Percentiles rank a stretch among this genome's conserved stretches.
phyloP scores from a whole-genome alignment of 92 coral and sea anemone genomes.

The Heteractis magnifica region DNA sequence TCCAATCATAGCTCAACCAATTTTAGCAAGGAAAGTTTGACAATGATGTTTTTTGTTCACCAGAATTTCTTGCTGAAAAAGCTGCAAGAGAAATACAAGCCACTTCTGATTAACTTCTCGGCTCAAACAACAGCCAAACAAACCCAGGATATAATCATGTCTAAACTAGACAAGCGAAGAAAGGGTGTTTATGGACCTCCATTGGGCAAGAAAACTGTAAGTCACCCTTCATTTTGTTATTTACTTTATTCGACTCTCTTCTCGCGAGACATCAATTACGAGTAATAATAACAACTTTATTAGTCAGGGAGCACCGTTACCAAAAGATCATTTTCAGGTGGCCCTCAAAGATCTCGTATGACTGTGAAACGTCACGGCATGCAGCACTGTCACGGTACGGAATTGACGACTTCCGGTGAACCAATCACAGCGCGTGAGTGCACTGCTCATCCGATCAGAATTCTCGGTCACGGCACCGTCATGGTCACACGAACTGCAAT shows the following conservation, averaged over 20 bases:
- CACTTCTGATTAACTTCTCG: slow-evolving; percentile 94
- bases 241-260: neutral
- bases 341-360: no score
- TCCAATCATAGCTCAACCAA: neutral
- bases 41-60: neutral
- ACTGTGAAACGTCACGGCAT: no score
- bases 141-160: slow-evolving; percentile 99
- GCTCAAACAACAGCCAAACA: slow-evolving; percentile 99
- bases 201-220: slow-evolving; percentile 94
- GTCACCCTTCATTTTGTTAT: neutral
- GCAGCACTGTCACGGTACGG: no score
- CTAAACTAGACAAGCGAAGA: slow-evolving; percentile 97
- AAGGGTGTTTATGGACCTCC: slow-evolving; percentile 99
- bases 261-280: neutral
- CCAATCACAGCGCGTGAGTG: no score
- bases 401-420: no score
- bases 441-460: no score
- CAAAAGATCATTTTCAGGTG: no score
- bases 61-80: slow-evolving; percentile 95
- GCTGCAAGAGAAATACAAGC: slow-evolving; percentile 87
- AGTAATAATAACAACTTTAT: no score
- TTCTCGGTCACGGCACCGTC: no score
- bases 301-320: no score
- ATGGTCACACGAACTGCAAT: no score
- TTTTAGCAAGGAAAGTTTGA: neutral